Evolutionary conservation across 2,888 invertebrate genomes (phyloP).

Genomic region (Pimpla rufipes): DNA sequence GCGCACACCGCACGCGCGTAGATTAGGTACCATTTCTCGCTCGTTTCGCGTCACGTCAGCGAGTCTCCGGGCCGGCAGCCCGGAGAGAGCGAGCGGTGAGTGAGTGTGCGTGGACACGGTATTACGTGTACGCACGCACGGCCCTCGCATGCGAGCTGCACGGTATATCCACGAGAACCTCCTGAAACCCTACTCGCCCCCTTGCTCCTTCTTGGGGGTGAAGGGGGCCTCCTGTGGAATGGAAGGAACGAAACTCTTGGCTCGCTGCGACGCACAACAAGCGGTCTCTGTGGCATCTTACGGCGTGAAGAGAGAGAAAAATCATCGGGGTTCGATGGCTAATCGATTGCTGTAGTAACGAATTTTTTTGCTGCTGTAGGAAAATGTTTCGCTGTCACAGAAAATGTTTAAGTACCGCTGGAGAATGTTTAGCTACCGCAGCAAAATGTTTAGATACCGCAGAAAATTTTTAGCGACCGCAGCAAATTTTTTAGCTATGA

Average conservation of each 20-base stretch:
- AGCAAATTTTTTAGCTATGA: too few species aligned
- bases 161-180: neutral
- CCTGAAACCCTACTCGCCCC: too few species aligned
- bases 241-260: slow-evolving; percentile 25
- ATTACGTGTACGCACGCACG: slow-evolving; percentile 62
- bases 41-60: slow-evolving; percentile 59
- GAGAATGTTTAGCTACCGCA: too few species aligned
- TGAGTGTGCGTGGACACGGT: slow-evolving; percentile 48
- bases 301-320: slow-evolving; percentile 8
- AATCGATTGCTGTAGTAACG: too few species aligned
- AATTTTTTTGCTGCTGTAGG: too few species aligned
- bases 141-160: slow-evolving; percentile 51
- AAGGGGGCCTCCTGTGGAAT: neutral
- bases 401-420: too few species aligned
- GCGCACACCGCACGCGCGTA: slow-evolving; percentile 34
- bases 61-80: too few species aligned
- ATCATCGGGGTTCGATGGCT: too few species aligned
- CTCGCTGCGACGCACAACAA: slow-evolving; percentile 17
- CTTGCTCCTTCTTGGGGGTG: too few species aligned
- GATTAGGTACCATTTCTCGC: slow-evolving; percentile 56
- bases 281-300: neutral
- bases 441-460: too few species aligned
- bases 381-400: too few species aligned
- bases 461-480: too few species aligned
- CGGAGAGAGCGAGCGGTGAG: slow-evolving; percentile 20